A percentile compares a stretch with the other conserved stretches of the same genome.
phyloP scores from a whole-genome alignment of 2,113 vertebrate genomes.

The Muntiacus reevesi region DNA sequence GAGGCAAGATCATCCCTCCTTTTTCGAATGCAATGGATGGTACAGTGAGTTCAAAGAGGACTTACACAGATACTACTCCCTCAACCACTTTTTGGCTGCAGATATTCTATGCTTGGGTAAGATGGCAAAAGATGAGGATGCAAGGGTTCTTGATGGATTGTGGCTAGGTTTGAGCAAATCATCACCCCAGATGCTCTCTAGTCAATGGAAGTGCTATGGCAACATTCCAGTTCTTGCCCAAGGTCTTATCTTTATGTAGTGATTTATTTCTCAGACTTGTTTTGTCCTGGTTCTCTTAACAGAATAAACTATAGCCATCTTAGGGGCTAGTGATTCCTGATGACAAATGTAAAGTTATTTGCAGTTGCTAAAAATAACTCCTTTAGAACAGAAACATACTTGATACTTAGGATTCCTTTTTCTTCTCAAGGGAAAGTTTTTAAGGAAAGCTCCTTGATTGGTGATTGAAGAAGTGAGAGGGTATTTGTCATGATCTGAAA shows the following conservation, averaged over 20 bases:
- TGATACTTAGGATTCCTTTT: not conserved
- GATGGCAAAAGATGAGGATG: not conserved
- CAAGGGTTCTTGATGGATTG: not conserved
- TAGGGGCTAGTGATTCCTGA: not conserved
- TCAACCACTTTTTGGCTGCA: not conserved
- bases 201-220: not conserved
- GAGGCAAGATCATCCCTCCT: not conserved
- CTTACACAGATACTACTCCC: not conserved
- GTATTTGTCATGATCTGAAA: not conserved
- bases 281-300: not conserved
- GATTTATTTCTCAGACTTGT: not conserved
- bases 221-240: not conserved
- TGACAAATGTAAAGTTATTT: not conserved
- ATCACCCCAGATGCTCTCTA: not conserved
- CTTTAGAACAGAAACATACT: not conserved
- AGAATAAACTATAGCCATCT: not conserved
- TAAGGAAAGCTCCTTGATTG: not conserved
- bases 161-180: not conserved
- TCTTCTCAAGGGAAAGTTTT: not conserved
- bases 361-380: not conserved
- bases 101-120: not conserved
- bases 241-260: not conserved
- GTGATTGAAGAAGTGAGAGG: not conserved
- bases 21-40: not conserved
- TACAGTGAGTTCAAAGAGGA: not conserved